Conservation (phyloP, 2,797 vertebrate genomes). For the Anguilla marmorata region DNA sequence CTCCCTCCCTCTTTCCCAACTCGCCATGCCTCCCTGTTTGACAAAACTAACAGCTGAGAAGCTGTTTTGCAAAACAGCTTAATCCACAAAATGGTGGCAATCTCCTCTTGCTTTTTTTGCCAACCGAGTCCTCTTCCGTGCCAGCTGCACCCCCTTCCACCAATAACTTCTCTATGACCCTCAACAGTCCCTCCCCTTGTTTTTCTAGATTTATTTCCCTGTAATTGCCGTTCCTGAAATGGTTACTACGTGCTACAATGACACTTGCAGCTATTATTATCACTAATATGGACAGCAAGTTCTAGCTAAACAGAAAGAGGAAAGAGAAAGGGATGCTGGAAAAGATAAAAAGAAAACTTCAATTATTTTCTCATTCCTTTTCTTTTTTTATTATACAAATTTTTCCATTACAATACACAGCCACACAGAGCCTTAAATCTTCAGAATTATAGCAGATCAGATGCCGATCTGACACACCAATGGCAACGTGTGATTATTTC, state of each 20-base stretch:
- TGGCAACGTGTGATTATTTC: background rate
- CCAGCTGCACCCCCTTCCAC: slow-evolving; percentile 42
- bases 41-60: slow-evolving; percentile 55
- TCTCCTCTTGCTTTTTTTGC: slow-evolving; percentile 38
- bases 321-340: background rate
- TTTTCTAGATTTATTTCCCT: slow-evolving; percentile 58
- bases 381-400: background rate
- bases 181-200: slow-evolving; percentile 56
- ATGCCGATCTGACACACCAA: background rate
- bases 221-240: slow-evolving; percentile 40
- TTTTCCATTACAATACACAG: background rate
- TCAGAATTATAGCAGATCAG: background rate
- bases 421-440: background rate
- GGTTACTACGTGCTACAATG: slow-evolving; percentile 65
- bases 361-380: background rate
- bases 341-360: background rate
- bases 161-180: slow-evolving; percentile 15
- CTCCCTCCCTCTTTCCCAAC: background rate
- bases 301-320: background rate
- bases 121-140: slow-evolving; percentile 46
- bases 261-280: slow-evolving; percentile 75
- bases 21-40: slow-evolving; percentile 27
- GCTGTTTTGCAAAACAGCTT: slow-evolving; percentile 47
- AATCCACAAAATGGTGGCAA: slow-evolving; percentile 34
- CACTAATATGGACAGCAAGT: background rate